Conservation (phyloP, 2,888 invertebrate species). For the Horisme vitalbata region DNA sequence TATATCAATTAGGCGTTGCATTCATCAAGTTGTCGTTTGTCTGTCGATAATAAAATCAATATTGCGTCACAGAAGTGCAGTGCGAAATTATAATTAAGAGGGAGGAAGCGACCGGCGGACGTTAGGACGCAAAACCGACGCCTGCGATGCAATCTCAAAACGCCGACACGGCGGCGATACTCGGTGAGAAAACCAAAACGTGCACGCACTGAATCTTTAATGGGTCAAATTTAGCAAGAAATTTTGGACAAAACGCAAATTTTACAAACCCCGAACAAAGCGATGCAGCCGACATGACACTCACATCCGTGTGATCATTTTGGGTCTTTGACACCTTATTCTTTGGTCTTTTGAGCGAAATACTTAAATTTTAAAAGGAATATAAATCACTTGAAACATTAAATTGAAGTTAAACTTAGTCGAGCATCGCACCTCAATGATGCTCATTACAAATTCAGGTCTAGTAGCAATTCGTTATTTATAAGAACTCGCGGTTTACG, state of each 20-base stretch:
- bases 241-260: slow-evolving; percentile 32
- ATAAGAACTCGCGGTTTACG: slow-evolving; percentile 16
- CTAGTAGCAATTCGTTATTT: slow-evolving; percentile 20
- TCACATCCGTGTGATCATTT: slow-evolving; percentile 4
- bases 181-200: slow-evolving; percentile 67
- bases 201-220: slow-evolving; percentile 61
- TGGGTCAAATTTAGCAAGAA: slow-evolving; percentile 54
- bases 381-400: too few relatives aligned
- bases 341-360: neutral
- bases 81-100: slow-evolving; percentile 71
- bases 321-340: slow-evolving; percentile 15
- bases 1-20: slow-evolving; percentile 38
- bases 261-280: slow-evolving; percentile 21
- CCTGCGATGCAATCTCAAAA: slow-evolving; percentile 72
- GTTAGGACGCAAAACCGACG: slow-evolving; percentile 62
- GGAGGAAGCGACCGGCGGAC: slow-evolving; percentile 74
- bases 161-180: slow-evolving; percentile 43
- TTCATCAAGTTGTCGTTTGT: slow-evolving; percentile 31
- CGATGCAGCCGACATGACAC: slow-evolving; percentile 17
- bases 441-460: slow-evolving; percentile 27
- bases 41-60: slow-evolving; percentile 33
- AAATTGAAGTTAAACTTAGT: neutral
- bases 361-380: too few relatives aligned
- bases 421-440: slow-evolving; percentile 8
- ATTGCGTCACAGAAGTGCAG: slow-evolving; percentile 52